Conservation (phyloP, 1,140 invertebrate species). For the Lethrus apterus region DNA sequence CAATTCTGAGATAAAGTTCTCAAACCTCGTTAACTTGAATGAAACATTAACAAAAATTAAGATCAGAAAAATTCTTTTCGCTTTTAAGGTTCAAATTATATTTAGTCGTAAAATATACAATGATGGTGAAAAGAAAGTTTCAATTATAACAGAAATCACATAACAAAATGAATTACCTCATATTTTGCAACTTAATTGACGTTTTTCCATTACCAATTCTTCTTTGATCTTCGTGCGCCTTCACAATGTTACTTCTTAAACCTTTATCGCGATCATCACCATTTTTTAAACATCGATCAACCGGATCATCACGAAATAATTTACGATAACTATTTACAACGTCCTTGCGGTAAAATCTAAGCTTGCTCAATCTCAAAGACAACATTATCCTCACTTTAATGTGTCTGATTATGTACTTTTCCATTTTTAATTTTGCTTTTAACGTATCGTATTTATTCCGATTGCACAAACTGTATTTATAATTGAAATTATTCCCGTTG, state of each 20-base stretch:
- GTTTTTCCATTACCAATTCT: conserved; percentile 36
- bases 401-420: conserved; percentile 38
- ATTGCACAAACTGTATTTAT: conserved; percentile 2
- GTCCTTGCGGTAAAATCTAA: conserved; percentile 8
- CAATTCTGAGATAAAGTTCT: no score
- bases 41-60: no score
- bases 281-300: not conserved
- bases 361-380: conserved; percentile 29
- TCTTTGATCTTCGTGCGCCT: conserved; percentile 34
- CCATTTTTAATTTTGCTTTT: conserved; percentile 24
- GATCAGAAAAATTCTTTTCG: no score
- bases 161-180: conserved; percentile 28
- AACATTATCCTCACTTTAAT: conserved; percentile 39
- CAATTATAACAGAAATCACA: conserved; percentile 4
- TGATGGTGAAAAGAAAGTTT: no score
- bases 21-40: no score
- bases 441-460: conserved; percentile 19
- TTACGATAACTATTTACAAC: conserved; percentile 8
- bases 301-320: not conserved
- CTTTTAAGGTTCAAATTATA: no score
- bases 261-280: not conserved
- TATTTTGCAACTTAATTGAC: conserved; percentile 38
- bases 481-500: no score
- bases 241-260: conserved; percentile 2
- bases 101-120: no score